Base-by-base conservation (phyloP, 2,888 invertebrate genomes). In the Bhutanitis thaidina region DNA sequence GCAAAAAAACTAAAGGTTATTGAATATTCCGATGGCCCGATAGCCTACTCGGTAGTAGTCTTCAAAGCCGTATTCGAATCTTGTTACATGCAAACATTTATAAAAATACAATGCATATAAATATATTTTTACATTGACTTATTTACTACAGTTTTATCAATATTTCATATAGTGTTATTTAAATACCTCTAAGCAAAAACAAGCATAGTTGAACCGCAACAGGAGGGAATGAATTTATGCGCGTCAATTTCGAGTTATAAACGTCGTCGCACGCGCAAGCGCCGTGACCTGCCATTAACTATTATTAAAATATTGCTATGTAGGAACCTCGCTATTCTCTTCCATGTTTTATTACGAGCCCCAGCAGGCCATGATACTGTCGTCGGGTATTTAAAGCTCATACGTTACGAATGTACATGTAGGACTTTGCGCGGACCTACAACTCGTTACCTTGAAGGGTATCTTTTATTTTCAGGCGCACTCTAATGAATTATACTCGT, bases 251-350 rank as follows among this genome's bases (percentile, higher is more conserved):
- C 73, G 71, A 79, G 82, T 85, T 85, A 85, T 85, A 82, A 80
- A 82, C 83, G 79, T 82, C 81, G 79, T 71, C 80, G 80, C 77
- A 69, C 69, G 77, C 74, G 78, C 78, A 73, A 72, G 75, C 73
- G 74, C 70, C 78, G 72, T 83, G 85, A 84, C 85, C 84, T 68
- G 70, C 81, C 83, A 87, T 88, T 86, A 87, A 87, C 82, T 79
- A 87, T 85, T 88, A 88, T 86, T 87, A 87, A 88, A 86, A 87
- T 88, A 88, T 88, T 80, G 77, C 85, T 76, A 73, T 77, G 82
- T 85, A 80, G 77, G 65, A 78, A 79, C 80, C 72, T 79, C 64
- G 80, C 81, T 79, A 83, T 86, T 84, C 85, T 86, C 84, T 82
- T 64, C 69, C 74, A 80, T 84, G 81, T 85, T 88, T 85, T 87